phyloP scores from a whole-genome alignment of 2,888 invertebrate species.

The Ecliptopera silaceata region DNA sequence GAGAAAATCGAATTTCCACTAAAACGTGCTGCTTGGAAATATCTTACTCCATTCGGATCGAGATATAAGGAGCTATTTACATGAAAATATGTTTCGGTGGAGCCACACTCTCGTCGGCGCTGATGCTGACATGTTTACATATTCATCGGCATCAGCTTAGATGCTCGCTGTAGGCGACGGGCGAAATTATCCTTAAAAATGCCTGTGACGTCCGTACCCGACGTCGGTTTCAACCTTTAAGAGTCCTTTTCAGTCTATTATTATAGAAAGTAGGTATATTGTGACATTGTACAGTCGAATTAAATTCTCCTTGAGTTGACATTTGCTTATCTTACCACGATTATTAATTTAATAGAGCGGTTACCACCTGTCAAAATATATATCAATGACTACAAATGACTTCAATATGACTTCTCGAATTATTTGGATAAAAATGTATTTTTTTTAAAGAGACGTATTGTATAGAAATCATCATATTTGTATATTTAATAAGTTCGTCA shows the following conservation, averaged over 20 bases:
- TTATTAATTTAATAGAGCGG: background rate
- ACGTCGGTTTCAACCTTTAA: too few species aligned
- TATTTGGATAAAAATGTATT: background rate
- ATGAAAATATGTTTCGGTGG: conserved; percentile 45
- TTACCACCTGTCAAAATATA: background rate
- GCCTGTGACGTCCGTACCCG: conserved; percentile 34
- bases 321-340: background rate
- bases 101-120: conserved; percentile 43
- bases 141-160: conserved; percentile 49
- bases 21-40: conserved; percentile 23
- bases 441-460: background rate
- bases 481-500: conserved; percentile 16
- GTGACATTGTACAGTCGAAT: background rate
- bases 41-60: conserved; percentile 19
- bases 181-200: conserved; percentile 47
- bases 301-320: background rate
- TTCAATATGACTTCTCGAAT: background rate
- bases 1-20: conserved; percentile 27
- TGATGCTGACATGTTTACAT: conserved; percentile 54
- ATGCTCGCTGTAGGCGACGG: conserved; percentile 41
- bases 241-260: background rate
- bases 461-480: conserved; percentile 20
- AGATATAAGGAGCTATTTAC: conserved; percentile 44
- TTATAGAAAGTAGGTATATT: background rate
- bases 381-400: background rate